Base-by-base conservation (phyloP, 2,888 invertebrate genomes). In the Cataglyphis rosenhaueri region DNA sequence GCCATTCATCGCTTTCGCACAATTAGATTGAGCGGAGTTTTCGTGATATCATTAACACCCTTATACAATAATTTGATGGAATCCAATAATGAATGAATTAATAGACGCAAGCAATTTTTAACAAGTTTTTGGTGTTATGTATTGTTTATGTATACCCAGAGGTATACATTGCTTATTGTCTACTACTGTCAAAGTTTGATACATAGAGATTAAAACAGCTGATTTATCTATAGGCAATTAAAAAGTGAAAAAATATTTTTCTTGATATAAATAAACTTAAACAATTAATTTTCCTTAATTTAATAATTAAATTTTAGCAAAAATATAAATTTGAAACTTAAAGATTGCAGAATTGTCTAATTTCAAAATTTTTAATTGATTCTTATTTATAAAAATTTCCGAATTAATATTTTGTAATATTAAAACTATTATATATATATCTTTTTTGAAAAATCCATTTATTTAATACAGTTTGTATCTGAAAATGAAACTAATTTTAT, bases 1-100 rank as follows among this genome's bases (percentile, higher is more conserved):
- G 89, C 87, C 91, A 91, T 89, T 84, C 64, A 38, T 25, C 66
- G 52, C 48, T 64, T 57, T 59, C 38, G 48, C 66, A 21, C 59
- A 59, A 66, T 61, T 48, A 25, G 18, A 44, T 48, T 71, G 48
- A 38, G 62, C 35, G 9, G 29, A 41, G 44, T 38, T 57, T 25
- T 57, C 59, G 21, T 18, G 21, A 57, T 32, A 48, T 41, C 21
- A 66, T 64, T 55, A 62, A 74, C 48, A 29, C 18, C 35, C 61
- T 48, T 38, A n/a, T 15, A 55, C 35, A 55, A 55, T 55, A 48
- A 65, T 38, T 59, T 21, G 57, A 32, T 81, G 12, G 25, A 59
- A 68, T 68, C 38, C 12, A 57, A n/a, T 57, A 59, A 12, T 44
- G 8, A 41, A 62, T 64, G 35, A n/a, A 52, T 48, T 52, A 25